Evolutionary conservation across 2,113 vertebrate genomes (phyloP).

Genomic region (Rhabdomys dilectus): DNA sequence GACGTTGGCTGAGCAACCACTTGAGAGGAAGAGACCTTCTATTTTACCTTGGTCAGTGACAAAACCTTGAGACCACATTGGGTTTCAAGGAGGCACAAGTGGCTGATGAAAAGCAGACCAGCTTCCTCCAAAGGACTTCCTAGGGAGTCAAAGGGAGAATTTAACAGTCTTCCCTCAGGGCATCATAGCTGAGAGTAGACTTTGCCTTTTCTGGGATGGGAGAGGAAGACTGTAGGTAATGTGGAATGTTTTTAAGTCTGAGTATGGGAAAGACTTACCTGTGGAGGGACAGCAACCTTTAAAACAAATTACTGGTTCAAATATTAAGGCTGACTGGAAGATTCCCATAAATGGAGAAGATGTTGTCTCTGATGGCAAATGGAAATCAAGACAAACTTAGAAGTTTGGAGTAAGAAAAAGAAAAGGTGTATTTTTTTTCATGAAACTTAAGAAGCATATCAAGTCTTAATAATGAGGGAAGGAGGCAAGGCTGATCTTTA

Average conservation of each 20-base stretch:
- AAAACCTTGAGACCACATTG: not conserved
- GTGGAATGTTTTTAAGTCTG: not conserved
- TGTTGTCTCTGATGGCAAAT: not conserved
- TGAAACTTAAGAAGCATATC: conserved; percentile 13
- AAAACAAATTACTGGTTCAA: not conserved
- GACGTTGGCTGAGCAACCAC: not conserved
- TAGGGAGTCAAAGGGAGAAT: not conserved
- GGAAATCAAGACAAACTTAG: not conserved
- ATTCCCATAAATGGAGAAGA: not conserved
- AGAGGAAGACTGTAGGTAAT: not conserved
- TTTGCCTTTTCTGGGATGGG: not conserved
- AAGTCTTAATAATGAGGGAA: not conserved
- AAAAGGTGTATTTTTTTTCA: not conserved
- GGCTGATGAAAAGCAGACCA: not conserved
- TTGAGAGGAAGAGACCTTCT: not conserved
- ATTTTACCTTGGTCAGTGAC: not conserved
- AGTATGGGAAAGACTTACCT: not conserved
- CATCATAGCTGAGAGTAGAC: not conserved
- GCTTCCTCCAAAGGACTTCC: not conserved
- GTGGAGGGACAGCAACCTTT: not conserved
- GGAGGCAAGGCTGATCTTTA: not conserved
- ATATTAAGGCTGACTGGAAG: not conserved
- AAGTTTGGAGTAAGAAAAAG: not conserved
- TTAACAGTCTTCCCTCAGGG: not conserved
- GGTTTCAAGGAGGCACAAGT: not conserved